Conservation (phyloP, 2,797 vertebrate species). For the Poecilia picta region DNA sequence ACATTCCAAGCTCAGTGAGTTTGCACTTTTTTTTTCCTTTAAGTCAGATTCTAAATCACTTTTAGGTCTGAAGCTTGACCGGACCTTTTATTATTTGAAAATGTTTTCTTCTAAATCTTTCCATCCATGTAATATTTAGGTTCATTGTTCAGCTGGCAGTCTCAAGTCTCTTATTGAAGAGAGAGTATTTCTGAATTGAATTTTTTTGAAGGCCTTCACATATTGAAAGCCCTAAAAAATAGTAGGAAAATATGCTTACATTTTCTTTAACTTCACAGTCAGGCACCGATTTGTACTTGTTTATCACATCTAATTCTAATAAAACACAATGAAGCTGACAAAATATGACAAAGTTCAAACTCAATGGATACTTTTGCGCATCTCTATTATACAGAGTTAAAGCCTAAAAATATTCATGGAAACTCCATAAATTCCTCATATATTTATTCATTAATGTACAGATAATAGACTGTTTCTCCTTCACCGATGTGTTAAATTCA, state of each 20-base stretch:
- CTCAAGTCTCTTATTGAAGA: no score
- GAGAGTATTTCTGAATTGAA: background rate
- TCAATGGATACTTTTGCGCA: background rate
- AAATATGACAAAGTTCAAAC: background rate
- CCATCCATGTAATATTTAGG: background rate
- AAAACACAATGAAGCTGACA: background rate
- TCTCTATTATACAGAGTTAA: background rate
- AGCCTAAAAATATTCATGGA: background rate
- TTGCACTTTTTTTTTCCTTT: background rate
- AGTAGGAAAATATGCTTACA: background rate
- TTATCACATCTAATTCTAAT: background rate
- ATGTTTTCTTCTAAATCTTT: background rate
- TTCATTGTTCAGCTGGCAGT: background rate
- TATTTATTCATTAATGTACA: constrained; percentile 15
- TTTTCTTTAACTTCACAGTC: background rate
- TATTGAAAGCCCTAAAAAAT: background rate
- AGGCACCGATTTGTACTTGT: background rate
- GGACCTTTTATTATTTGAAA: background rate
- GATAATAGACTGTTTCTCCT: constrained; percentile 5
- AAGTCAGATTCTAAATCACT: background rate
- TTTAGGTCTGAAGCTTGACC: background rate
- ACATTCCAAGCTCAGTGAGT: background rate
- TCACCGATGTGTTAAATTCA: constrained; percentile 41
- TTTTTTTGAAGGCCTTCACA: background rate
- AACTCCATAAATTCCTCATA: background rate